Evolutionary conservation across 37 sponge, comb jelly and placozoan species (phyloP).

Genomic region (Crambe crambe): DNA sequence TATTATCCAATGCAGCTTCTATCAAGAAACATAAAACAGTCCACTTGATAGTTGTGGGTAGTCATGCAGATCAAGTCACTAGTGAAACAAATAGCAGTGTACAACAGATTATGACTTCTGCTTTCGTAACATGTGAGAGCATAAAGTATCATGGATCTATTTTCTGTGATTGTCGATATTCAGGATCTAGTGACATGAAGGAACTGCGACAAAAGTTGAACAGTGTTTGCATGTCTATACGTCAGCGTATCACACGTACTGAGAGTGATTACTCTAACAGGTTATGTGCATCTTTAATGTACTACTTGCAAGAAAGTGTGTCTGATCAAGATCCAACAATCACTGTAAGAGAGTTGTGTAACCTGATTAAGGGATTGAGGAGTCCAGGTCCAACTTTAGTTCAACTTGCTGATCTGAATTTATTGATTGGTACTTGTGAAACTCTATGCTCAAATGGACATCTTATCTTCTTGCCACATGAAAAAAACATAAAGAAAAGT

Average conservation of each 20-base stretch:
- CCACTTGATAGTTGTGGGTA: conserved; percentile 6
- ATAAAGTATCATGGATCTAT: background rate
- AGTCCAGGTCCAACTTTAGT: too few relatives aligned
- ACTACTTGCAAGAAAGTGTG: background rate
- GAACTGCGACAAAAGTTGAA: background rate
- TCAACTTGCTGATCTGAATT: too few relatives aligned
- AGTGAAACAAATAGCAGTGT: background rate
- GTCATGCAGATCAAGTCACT: conserved; percentile 12
- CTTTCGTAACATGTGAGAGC: too few relatives aligned
- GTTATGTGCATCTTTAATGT: background rate
- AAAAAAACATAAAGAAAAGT: background rate
- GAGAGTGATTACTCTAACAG: background rate
- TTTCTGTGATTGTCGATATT: background rate
- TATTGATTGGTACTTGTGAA: too few relatives aligned
- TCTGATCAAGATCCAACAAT: background rate
- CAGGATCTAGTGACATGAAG: background rate
- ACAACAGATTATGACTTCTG: background rate
- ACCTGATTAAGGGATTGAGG: too few relatives aligned
- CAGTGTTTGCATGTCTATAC: background rate
- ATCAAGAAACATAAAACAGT: too few relatives aligned
- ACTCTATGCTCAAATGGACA: background rate
- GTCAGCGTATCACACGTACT: background rate
- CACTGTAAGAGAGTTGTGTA: background rate
- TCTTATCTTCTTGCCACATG: background rate
- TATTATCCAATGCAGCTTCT: background rate